A percentile compares a stretch with the other conserved stretches of the same genome.
phyloP scores from a whole-genome alignment of 2,113 vertebrate species.

The Oncorhynchus gorbuscha region DNA sequence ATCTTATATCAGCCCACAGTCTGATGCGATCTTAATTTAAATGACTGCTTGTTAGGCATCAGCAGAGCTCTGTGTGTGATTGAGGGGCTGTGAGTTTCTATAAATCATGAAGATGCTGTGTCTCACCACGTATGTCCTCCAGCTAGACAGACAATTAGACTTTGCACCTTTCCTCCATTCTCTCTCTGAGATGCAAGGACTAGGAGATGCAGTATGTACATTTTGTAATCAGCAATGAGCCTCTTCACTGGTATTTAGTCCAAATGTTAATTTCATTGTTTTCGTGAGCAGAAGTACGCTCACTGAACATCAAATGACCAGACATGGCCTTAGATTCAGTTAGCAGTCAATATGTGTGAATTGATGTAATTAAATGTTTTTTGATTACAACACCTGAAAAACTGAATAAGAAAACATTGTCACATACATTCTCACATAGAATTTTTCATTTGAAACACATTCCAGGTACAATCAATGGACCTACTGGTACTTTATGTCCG shows the following conservation, averaged over 20 bases:
- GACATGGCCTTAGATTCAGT: not conserved
- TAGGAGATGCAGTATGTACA: conserved; percentile 6
- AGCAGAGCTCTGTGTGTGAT: conserved; percentile 1
- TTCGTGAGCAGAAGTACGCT: not conserved
- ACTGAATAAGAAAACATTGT: too few relatives aligned
- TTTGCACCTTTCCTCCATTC: not conserved
- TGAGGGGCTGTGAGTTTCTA: conserved; percentile 1
- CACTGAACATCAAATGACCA: not conserved
- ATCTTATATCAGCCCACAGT: conserved; percentile 6
- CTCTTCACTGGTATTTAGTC: conserved; percentile 27
- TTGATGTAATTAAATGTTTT: not conserved
- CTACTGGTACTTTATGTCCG: not conserved
- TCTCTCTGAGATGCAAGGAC: not conserved
- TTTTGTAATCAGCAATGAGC: conserved; percentile 28
- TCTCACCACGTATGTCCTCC: conserved; percentile 15
- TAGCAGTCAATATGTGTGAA: not conserved
- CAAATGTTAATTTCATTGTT: conserved; percentile 34
- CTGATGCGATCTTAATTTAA: conserved; percentile 10
- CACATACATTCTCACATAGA: too few relatives aligned
- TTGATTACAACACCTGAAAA: too few relatives aligned
- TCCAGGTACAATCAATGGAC: not conserved
- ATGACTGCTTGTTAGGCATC: not conserved
- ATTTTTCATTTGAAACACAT: not conserved
- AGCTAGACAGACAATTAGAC: conserved; percentile 33
- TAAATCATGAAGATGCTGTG: conserved; percentile 18